phyloP scores from a whole-genome alignment of 2,113 vertebrate genomes.

The Bufo gargarizans region DNA sequence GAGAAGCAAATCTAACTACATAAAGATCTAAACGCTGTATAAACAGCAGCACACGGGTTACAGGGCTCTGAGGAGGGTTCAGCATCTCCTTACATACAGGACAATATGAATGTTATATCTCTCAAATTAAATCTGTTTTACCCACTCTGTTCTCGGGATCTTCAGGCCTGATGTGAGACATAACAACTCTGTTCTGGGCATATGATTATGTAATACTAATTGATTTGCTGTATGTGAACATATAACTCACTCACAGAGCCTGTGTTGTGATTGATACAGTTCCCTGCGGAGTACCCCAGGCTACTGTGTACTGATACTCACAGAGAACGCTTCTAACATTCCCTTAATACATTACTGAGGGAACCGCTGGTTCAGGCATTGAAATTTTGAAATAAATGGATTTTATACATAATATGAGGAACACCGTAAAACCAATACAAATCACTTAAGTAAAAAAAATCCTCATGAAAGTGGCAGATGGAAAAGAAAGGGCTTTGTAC shows the following conservation, averaged over 20 bases:
- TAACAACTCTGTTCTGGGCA: conserved; percentile 4
- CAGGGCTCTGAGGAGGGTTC: not conserved
- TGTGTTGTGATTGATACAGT: conserved; percentile 48
- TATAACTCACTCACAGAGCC: conserved; percentile 42
- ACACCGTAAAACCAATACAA: not conserved
- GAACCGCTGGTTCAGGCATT: conserved; percentile 28
- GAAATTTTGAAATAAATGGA: conserved; percentile 15
- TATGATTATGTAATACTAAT: conserved; percentile 43
- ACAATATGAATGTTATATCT: not conserved
- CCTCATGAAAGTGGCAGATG: not conserved
- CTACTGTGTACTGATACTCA: conserved; percentile 40
- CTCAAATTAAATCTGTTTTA: not conserved
- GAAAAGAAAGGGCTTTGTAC: not conserved
- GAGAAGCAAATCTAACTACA: not conserved
- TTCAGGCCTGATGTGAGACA: not conserved
- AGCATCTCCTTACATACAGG: not conserved
- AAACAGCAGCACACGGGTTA: not conserved
- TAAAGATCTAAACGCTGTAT: not conserved
- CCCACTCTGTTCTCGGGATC: conserved; percentile 15
- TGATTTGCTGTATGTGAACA: conserved; percentile 40
- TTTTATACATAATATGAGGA: conserved; percentile 11
- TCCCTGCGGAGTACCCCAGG: conserved; percentile 42
- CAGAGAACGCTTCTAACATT: conserved; percentile 13
- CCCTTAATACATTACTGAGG: conserved; percentile 18
- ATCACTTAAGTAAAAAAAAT: not conserved